These are phyloP conservation scores for Syritta pipiens DNA, from an alignment of 2,888 invertebrate species.

Conservation along the genomic window DNA sequence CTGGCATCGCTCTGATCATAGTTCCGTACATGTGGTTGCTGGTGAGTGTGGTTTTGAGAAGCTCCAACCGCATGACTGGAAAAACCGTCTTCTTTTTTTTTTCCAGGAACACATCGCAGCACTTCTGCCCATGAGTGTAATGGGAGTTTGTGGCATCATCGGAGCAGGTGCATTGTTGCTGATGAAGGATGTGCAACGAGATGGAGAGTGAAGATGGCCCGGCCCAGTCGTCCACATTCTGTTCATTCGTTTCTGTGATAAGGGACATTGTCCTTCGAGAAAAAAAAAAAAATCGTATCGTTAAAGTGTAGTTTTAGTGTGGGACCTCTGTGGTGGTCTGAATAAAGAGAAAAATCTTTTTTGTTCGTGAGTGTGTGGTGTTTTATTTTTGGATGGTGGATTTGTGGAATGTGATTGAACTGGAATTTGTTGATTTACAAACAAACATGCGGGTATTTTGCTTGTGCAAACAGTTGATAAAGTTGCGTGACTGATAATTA, in stretches of 20 bases:
- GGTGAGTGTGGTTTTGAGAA: constrained; percentile 80
- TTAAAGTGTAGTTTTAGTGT: no score
- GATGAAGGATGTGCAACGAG: constrained; percentile 78
- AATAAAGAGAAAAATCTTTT: no score
- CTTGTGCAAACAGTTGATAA: constrained; percentile 26
- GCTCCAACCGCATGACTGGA: neutral
- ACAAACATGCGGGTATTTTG: neutral
- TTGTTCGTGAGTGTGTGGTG: no score
- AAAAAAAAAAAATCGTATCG: no score
- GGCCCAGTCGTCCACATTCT: neutral
- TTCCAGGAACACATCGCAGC: constrained; percentile 79
- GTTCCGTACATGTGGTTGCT: constrained; percentile 89
- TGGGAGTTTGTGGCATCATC: constrained; percentile 80
- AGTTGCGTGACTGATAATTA: constrained; percentile 33
- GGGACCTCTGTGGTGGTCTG: no score
- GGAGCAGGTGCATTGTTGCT: constrained; percentile 80
- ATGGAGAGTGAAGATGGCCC: constrained; percentile 16
- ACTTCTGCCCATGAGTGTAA: constrained; percentile 80
- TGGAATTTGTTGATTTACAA: neutral
- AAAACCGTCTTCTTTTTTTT: constrained; percentile 25
- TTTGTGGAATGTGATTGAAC: constrained; percentile 13
- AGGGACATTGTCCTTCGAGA: constrained; percentile 44
- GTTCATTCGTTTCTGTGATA: constrained; percentile 56
- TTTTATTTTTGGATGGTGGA: neutral
- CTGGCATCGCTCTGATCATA: constrained; percentile 87